Base-by-base conservation (phyloP, 2,888 invertebrate species). In the Helleia helle region DNA sequence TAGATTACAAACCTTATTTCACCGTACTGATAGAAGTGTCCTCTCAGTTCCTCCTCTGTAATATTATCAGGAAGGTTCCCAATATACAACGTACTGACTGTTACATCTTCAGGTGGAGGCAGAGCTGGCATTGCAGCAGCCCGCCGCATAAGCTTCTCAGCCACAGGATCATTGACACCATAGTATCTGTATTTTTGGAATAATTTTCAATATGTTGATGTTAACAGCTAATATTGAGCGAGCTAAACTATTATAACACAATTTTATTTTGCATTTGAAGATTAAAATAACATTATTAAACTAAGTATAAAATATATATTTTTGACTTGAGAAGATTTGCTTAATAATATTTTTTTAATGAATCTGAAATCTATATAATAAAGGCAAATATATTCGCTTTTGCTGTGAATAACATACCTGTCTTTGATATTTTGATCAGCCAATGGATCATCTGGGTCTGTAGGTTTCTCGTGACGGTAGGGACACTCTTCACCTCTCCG, bases 21-120 rank as follows among this genome's bases (percentile, higher is more conserved):
- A 9, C 99, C 99, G 76, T 94, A 99, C 69, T 99, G 99, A 75
- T 99, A 99, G 75, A 99, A 99, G 62, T 98, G 94, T 64, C 98
- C 97, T 49, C 95, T 91, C 50, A 99, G 86, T 58, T 97, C 96
- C 47, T 94, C 93, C 59, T 99, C 98, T 0, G 92, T 91, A 22
- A 97, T 88, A 47, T 90, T 88, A 42, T 95, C 96, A 1, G 96
- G 95, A 12, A 98, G 76, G 66, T 97, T 98, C 9, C 99, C 99
- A n/a, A 99, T 91, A 65, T 99, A 99, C 4, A 99, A 79, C 0
- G 99, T 99, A 0, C 99, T 98, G 29, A 99, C 97, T 2, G 93
- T 92, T 56, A 92, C 92, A 65, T 99, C 99, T 63, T 99, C 98
- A 0, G 99, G 99, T 0, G 96, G 93, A 28, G 97, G 96, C 28